Evolutionary conservation across 2,113 vertebrate species (phyloP), one percentile per base, ranked within the genome.

Genomic region (Tachysurus fulvidraco): DNA sequence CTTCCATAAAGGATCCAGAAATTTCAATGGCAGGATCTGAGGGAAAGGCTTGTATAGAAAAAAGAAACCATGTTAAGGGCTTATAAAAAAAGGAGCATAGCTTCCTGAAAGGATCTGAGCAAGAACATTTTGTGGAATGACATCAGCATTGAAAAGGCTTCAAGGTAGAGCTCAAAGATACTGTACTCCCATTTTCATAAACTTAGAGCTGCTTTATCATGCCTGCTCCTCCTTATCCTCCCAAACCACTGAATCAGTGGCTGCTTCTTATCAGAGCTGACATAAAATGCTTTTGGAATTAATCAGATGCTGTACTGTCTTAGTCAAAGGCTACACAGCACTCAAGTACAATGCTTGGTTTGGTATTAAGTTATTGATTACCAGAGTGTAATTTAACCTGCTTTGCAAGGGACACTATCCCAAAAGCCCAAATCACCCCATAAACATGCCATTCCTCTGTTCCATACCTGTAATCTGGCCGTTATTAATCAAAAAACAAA

Each of bases 1-100:
- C 89, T 60, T 89, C 88, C 64, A 89, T 30, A 59, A 36, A 52
- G 50, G 89, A 46, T 28, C 81, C 89, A 54, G 60, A 57, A 52
- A 14, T 64, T 87, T 88, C 84, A 25, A 92, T 60, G 11, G 86
- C 16, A 6, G 92, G 91, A 80, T 83, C 81, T 50, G 36, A 81
- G 23, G 90, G 84, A 67, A 92, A 91, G 25, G 91, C 92, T 92
- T 84, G 59, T 59, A 69, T 12, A 77, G 83, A 64, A 84, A 23
- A 30, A 64, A 74, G 36, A 46, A 81, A 81, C 21, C 64, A 44
- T 23, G 12, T 80, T 81, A 79, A 79, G 13, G 17, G 36, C 5
- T 28, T 80, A 2, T 73, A 3, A 5, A n/a, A n/a, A 52, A 16
- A 41, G 21, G 60, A 60, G 4, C 16, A 44, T 41, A 65, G 5